Evolutionary conservation across 1,140 invertebrate species (phyloP).

Genomic region (Capitella teleta): DNA sequence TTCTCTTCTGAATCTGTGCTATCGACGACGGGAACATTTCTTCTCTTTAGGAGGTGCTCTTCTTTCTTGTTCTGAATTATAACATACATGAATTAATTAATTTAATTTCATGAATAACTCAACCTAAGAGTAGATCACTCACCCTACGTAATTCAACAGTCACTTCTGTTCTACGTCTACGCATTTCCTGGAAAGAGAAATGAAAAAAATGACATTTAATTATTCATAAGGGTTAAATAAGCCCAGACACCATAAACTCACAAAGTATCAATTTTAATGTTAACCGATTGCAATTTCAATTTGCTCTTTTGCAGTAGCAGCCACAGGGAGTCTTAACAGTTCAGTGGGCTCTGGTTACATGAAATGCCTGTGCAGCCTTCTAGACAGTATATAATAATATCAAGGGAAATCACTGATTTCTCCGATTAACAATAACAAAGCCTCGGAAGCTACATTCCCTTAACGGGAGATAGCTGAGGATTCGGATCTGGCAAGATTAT

Average conservation of each 20-base stretch:
- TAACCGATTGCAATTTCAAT: background rate
- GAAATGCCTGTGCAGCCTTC: background rate
- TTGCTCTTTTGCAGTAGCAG: background rate
- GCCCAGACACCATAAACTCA: no score
- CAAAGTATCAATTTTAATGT: background rate
- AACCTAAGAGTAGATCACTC: constrained; percentile 3
- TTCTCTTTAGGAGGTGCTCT: constrained; percentile 84
- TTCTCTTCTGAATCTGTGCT: constrained; percentile 40
- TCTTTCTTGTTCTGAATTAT: constrained; percentile 72
- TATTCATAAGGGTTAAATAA: background rate
- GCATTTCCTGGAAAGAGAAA: constrained; percentile 48
- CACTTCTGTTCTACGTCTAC: constrained; percentile 86
- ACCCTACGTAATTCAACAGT: constrained; percentile 84
- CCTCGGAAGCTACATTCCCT: no score
- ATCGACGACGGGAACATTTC: constrained; percentile 61
- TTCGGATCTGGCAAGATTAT: no score
- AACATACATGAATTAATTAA: background rate
- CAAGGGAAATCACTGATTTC: no score
- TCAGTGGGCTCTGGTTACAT: background rate
- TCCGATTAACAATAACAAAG: no score
- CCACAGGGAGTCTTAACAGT: background rate
- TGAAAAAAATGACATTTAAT: background rate
- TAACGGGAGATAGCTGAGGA: no score
- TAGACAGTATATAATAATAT: background rate
- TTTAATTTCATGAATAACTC: background rate